These are phyloP conservation scores for Calcarius lapponicus DNA, from an alignment of 2,797 vertebrate species.

Conservation along the genomic window DNA sequence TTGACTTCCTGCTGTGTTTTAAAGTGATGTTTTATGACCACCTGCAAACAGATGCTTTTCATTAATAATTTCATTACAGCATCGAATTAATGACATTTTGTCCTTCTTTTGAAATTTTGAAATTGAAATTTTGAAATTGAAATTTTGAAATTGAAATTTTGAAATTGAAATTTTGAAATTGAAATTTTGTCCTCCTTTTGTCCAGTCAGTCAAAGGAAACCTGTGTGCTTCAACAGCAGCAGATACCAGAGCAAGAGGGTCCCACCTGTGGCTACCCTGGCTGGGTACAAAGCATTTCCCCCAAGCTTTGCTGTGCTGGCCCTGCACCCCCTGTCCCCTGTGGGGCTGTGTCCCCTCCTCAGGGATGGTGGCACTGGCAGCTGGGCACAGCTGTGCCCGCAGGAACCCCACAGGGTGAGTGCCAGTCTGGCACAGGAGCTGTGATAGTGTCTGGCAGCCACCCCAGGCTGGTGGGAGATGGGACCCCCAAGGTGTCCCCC, in stretches of 20 bases:
- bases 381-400: background rate
- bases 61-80: too few species aligned
- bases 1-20: background rate
- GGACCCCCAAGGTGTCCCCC: background rate
- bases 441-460: background rate
- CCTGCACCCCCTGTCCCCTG: background rate
- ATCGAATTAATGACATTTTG: too few species aligned
- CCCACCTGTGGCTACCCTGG: accelerated
- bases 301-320: accelerated
- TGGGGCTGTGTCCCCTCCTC: background rate
- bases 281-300: background rate
- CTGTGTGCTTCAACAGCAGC: background rate
- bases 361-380: background rate
- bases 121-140: too few species aligned
- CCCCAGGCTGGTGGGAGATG: accelerated
- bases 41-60: background rate
- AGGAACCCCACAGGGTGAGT: background rate
- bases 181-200: too few species aligned
- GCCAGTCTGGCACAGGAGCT: background rate
- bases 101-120: too few species aligned
- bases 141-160: too few species aligned
- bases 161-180: too few species aligned
- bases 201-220: background rate
- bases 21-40: background rate
- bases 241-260: background rate